Evolutionary conservation across 2,888 invertebrate species (phyloP), one percentile per base, ranked within the genome.

Genomic region (Theodoxus fluviatilis): DNA sequence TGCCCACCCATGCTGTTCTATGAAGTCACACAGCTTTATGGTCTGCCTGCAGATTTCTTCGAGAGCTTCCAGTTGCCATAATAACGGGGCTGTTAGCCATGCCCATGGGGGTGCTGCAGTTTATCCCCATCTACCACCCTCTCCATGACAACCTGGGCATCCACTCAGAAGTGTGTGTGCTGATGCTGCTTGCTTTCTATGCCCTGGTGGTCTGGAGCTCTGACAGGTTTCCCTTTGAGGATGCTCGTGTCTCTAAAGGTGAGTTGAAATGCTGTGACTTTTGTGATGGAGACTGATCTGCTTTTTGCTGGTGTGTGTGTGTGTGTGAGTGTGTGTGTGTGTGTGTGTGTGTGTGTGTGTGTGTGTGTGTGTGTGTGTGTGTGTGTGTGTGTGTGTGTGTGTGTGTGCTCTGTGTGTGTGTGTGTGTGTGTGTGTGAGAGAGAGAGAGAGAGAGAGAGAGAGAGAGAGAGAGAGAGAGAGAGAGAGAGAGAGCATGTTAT

Each of bases 41-140:
- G 7, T 55, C 28, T 55, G 78, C 73, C 86, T 88, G 69, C 80
- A 91, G 91, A 40, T 86, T 89, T 69, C 80, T 85, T 0, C 88
- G 88, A 73, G 92, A 92, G 85, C 76, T 90, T 25, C 33, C 91
- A 9, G 77, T 92, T 40, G 89, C 93, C 0, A 70, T 77, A 7
- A 71, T 81, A 72, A 77, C 78, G 47, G 90, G 90, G 0, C 76
- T 92, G 3, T 85, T 93, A 67, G 92, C 93, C 31, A 92, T 93
- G 90, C 92, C 93, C 2, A 91, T 92, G 0, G 93, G 94, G 0
- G 90, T 93, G 0, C 81, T 93, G 2, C 87, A 93, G 80, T 94
- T 94, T 84, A 85, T 93, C 18, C 90, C 92, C 0, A 87, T 93
- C 74, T 94, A 94, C 87, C 94, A 94, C 80, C 92, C 93, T 0